A percentile compares a stretch with the other conserved stretches of the same genome.
Evolutionary conservation across 2,797 vertebrate species (phyloP).

Genomic region (Crenichthys baileyi): DNA sequence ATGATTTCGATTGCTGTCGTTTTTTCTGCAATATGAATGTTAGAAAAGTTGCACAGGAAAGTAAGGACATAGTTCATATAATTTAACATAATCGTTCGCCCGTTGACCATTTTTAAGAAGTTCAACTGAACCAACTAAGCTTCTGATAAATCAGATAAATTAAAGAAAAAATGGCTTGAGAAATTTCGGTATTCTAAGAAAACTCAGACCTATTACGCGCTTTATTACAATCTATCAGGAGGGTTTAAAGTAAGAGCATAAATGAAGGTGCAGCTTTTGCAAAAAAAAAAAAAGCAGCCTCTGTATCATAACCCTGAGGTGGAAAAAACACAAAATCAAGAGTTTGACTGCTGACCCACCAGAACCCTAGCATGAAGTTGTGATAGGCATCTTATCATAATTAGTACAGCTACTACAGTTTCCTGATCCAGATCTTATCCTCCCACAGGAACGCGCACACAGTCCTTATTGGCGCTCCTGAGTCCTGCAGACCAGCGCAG

Average conservation of each 20-base stretch:
- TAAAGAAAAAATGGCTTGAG: background rate
- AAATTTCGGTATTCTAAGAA: background rate
- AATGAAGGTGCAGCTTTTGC: background rate
- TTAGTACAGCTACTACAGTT: background rate
- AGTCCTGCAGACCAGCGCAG: constrained; percentile 42
- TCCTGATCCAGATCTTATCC: constrained; percentile 50
- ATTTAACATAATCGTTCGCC: background rate
- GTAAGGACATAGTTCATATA: background rate
- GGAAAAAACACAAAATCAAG: background rate
- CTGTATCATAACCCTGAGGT: background rate
- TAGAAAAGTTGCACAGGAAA: background rate
- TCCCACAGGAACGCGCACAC: constrained; percentile 57
- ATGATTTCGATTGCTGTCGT: background rate
- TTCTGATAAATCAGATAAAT: background rate
- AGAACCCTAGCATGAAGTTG: background rate
- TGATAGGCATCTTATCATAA: constrained; percentile 1
- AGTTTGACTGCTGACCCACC: background rate
- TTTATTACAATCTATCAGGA: background rate
- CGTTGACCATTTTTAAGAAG: background rate
- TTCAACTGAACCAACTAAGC: background rate
- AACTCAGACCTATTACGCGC: background rate
- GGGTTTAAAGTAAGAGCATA: background rate
- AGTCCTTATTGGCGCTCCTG: constrained; percentile 63
- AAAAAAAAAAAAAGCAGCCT: background rate
- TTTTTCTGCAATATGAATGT: background rate